phyloP scores from a whole-genome alignment of 2,888 invertebrate species.

The Andricus curvator region DNA sequence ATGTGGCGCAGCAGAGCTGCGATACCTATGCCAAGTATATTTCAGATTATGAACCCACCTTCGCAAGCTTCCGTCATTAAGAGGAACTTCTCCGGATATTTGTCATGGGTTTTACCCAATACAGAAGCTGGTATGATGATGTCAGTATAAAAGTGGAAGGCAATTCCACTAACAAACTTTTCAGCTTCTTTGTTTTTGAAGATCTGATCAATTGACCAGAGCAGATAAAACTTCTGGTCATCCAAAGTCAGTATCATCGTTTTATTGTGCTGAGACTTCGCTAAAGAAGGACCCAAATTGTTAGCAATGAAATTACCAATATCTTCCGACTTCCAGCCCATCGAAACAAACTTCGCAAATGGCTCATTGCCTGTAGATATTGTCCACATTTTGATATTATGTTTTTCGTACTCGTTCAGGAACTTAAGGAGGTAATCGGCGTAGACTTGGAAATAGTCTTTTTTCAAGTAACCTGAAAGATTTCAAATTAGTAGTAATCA shows the following conservation, averaged over 20 bases:
- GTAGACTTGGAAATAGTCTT: slow-evolving; percentile 86
- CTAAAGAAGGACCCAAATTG: slow-evolving; percentile 87
- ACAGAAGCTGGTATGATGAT: slow-evolving; percentile 80
- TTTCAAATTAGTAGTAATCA: slow-evolving; percentile 54
- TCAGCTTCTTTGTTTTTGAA: slow-evolving; percentile 75
- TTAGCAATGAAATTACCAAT: slow-evolving; percentile 84
- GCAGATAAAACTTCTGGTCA: slow-evolving; percentile 85
- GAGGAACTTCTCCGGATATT: slow-evolving; percentile 85
- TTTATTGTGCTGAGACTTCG: slow-evolving; percentile 80
- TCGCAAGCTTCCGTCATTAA: slow-evolving; percentile 90
- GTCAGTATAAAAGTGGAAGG: slow-evolving; percentile 92
- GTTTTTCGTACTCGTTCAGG: slow-evolving; percentile 86
- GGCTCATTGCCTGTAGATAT: slow-evolving; percentile 95
- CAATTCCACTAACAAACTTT: slow-evolving; percentile 86
- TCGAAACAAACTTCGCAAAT: slow-evolving; percentile 77
- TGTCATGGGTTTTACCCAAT: slow-evolving; percentile 81
- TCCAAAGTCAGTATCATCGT: slow-evolving; percentile 88
- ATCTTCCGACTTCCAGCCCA: slow-evolving; percentile 84
- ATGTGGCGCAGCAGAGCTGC: no score
- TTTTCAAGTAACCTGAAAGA: slow-evolving; percentile 76
- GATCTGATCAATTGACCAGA: slow-evolving; percentile 81
- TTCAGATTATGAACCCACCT: slow-evolving; percentile 75
- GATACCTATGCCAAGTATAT: no score
- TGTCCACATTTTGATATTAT: slow-evolving; percentile 88
- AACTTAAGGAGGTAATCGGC: slow-evolving; percentile 91